Conservation (phyloP, 2,113 vertebrate species). For the Hyla sarda region DNA sequence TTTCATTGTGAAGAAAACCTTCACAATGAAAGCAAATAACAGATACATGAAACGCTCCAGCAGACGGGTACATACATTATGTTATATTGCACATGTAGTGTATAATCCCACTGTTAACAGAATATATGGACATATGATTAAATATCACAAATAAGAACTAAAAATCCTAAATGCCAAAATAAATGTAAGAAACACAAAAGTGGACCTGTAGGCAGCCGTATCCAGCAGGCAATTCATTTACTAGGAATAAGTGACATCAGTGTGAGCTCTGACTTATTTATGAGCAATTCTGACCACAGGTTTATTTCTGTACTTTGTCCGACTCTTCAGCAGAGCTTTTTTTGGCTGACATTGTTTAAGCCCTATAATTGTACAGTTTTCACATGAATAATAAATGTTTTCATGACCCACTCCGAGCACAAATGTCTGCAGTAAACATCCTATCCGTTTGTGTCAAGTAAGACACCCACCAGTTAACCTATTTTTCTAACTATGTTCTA, state of each 20-base stretch:
- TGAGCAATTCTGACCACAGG: background rate
- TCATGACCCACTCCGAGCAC: background rate
- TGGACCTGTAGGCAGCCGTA: background rate
- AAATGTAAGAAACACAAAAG: background rate
- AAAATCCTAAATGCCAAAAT: background rate
- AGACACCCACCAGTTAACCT: background rate
- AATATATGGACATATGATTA: too few relatives aligned
- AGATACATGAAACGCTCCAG: too few relatives aligned
- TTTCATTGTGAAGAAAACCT: too few relatives aligned
- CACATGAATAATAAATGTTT: slow-evolving; percentile 21
- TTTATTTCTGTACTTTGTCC: background rate
- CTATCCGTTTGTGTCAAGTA: background rate
- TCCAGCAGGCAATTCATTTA: background rate
- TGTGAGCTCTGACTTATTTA: background rate
- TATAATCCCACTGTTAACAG: too few relatives aligned
- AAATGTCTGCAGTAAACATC: background rate
- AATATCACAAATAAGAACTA: too few relatives aligned
- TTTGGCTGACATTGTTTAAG: background rate
- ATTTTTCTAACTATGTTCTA: background rate
- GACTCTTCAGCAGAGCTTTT: background rate
- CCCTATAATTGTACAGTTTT: background rate
- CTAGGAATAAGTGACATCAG: background rate
- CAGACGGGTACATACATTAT: too few relatives aligned
- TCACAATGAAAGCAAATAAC: too few relatives aligned
- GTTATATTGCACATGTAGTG: too few relatives aligned